Conservation (phyloP, 2,113 vertebrate genomes). For the Bagarius yarrelli region DNA sequence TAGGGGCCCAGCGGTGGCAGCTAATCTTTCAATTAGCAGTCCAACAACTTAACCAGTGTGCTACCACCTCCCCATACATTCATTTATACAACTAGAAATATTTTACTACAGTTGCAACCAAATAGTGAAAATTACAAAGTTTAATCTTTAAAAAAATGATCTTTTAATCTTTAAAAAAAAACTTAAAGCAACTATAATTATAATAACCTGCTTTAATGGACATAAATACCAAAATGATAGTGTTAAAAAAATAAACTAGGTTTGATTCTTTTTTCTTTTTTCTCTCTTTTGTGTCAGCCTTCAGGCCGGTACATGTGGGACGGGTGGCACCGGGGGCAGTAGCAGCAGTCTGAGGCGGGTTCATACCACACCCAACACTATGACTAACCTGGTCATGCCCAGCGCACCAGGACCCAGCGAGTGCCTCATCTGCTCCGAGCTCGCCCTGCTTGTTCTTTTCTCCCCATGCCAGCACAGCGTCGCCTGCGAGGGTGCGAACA, state of each 20-base stretch:
- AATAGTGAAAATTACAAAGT: neutral
- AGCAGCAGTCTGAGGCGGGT: conserved; percentile 78
- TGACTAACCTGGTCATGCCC: conserved; percentile 87
- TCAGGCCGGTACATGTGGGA: conserved; percentile 70
- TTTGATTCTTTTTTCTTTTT: conserved; percentile 24
- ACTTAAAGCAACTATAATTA: neutral
- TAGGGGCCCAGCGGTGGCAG: no score
- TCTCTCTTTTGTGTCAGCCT: conserved; percentile 74
- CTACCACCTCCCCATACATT: neutral
- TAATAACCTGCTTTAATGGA: neutral
- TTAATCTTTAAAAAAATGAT: no score
- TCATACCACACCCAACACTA: conserved; percentile 89
- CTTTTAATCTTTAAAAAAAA: no score
- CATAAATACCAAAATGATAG: neutral
- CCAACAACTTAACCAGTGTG: neutral
- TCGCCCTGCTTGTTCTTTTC: conserved; percentile 89
- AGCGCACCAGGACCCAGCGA: conserved; percentile 78
- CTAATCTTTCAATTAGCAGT: no score
- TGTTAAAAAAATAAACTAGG: neutral
- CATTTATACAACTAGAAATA: neutral
- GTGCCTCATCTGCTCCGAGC: conserved; percentile 96
- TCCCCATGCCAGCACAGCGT: conserved; percentile 95
- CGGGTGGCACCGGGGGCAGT: conserved; percentile 60
- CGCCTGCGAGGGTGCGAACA: conserved; percentile 86
- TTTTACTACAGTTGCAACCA: neutral